Conservation (phyloP, 1,140 invertebrate species). For the Gonatopus flavifemur region DNA sequence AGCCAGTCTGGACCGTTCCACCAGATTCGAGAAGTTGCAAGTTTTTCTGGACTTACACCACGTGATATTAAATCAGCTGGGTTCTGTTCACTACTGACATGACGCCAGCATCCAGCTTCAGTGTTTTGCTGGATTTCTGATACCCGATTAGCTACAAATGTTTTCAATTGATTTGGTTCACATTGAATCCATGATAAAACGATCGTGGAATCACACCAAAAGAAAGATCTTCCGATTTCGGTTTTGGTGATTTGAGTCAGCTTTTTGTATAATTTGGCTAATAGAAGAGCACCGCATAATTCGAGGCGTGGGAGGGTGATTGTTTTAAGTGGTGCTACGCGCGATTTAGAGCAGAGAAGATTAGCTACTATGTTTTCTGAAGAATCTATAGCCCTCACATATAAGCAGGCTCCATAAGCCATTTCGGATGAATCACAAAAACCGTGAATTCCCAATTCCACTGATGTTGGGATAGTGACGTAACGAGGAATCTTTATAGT, state of each 20-base stretch:
- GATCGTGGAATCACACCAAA: background rate
- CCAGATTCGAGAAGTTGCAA: slow-evolving; percentile 10
- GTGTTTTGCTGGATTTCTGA: slow-evolving; percentile 27
- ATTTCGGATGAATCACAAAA: background rate
- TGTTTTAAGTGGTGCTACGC: slow-evolving; percentile 44
- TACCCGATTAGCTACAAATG: slow-evolving; percentile 41
- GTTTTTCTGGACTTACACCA: slow-evolving; percentile 5
- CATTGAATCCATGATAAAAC: background rate
- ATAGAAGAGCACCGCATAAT: slow-evolving; percentile 42
- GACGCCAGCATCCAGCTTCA: slow-evolving; percentile 1
- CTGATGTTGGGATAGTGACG: background rate
- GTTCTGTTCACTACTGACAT: slow-evolving; percentile 14
- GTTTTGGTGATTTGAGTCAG: background rate
- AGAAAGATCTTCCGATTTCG: background rate
- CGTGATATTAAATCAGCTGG: slow-evolving; percentile 21
- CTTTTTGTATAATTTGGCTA: background rate
- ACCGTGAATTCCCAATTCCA: background rate
- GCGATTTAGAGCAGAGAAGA: slow-evolving; percentile 31
- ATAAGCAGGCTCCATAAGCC: background rate
- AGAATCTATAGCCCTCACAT: background rate
- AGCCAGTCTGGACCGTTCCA: slow-evolving; percentile 23
- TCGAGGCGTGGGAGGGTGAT: slow-evolving; percentile 48
- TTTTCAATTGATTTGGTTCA: slow-evolving; percentile 8
- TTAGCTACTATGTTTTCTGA: background rate
- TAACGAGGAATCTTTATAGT: background rate